Base-by-base conservation (phyloP, 2,888 invertebrate genomes). In the Pteria penguin region DNA sequence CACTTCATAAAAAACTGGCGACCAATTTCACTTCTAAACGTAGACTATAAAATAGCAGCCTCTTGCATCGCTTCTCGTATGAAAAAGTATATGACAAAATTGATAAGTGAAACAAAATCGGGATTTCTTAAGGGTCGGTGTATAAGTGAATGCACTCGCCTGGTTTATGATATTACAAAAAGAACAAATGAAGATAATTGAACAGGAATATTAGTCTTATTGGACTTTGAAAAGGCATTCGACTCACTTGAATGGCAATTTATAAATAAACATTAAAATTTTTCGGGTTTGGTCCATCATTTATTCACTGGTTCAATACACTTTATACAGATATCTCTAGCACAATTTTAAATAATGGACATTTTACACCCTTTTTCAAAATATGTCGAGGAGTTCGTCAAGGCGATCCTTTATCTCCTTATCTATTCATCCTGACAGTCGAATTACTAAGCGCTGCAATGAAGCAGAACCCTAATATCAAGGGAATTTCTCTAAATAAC, bases 11-110 rank as follows among this genome's bases (percentile, higher is more conserved):
- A n/a, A n/a, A n/a, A n/a, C n/a, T n/a, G n/a, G n/a, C n/a, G n/a
- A n/a, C n/a, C n/a, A n/a, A n/a, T n/a, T n/a, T 60, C 60, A 3
- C 60, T 60, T 60, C 60, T 60, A 24, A 60, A 60, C 26, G 14
- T 60, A 24, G 60, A 60, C 26, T 27, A 60, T 14, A 60, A 60
- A 60, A 4, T 60, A 24, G n/a, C 4, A 24, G 22, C 60, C 14
- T 26, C 22, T 4, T 24, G 22, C 18, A 4, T 60, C 3, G 60
- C 60, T 4, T 26, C 4, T 26, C n/a, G 60, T 4, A 26, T 60
- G 3, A 60, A 60, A 60, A 27, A 4, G 22, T 24, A 26, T 26
- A 26, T 60, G 27, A 24, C 4, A 24, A n/a, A 27, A 14, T 4
- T 60, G 3, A 24, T 60, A 26, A 27, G 27, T 24, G 2, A 24